Evolutionary conservation across 37 sponge, comb jelly and placozoan species (phyloP).

Genomic region (Diacarnus erythraeanus): DNA sequence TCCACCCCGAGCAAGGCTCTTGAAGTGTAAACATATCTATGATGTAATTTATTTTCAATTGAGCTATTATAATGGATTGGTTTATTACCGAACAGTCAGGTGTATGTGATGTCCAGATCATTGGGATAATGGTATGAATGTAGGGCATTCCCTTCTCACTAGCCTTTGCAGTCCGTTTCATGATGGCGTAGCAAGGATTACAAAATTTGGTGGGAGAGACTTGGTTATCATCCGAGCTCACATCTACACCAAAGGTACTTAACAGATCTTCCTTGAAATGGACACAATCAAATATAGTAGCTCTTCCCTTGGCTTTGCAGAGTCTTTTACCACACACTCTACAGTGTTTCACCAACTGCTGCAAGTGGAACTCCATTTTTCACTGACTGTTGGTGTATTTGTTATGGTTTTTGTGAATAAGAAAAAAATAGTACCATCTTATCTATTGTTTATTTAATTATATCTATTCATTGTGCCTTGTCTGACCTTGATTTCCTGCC

Average conservation of each 20-base stretch:
- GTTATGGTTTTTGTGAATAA: not conserved
- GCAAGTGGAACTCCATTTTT: not conserved
- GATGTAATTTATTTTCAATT: too few species aligned
- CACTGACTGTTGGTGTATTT: too few species aligned
- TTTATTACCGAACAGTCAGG: not conserved
- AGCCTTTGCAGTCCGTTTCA: not conserved
- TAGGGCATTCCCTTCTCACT: not conserved
- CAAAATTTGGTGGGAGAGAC: not conserved
- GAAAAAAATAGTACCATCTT: not conserved
- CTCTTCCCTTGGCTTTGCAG: not conserved
- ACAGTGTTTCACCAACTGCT: not conserved
- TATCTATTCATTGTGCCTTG: not conserved
- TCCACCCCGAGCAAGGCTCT: too few species aligned
- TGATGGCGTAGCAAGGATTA: not conserved
- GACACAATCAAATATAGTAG: not conserved
- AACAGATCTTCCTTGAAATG: not conserved
- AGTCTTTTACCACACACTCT: not conserved
- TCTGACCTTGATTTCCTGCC: not conserved
- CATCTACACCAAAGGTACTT: not conserved
- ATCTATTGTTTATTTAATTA: not conserved
- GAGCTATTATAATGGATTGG: too few species aligned
- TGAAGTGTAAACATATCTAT: not conserved
- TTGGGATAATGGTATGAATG: not conserved
- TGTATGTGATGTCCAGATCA: not conserved
- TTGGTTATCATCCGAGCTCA: not conserved